Evolutionary conservation across 2,113 vertebrate genomes (phyloP), one percentile per base, ranked within the genome.

Genomic region (Chaetodon auriga): DNA sequence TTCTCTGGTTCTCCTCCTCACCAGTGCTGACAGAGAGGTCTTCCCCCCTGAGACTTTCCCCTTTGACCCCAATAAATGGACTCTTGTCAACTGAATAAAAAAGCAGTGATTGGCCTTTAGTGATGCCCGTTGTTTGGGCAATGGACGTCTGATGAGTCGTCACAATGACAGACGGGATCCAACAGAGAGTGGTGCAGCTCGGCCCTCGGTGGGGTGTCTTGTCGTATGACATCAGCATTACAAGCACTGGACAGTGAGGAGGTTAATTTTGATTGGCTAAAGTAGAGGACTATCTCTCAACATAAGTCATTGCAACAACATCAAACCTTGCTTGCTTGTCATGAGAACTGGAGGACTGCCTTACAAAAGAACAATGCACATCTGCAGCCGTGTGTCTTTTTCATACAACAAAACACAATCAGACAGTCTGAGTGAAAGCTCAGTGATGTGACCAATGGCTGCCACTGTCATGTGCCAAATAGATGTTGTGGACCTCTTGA

Each of bases 1-100:
- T 88, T 86, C 57, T 76, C 57, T 81, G 80, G 66, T 75, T 68
- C 66, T 91, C 78, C 68, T 86, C 78, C 81, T 88, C 86, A 68
- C 79, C 68, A 89, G 80, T 90, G 83, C 90, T 49, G 68, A 51
- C 68, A 66, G 62, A 77, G 85, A 91, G 91, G 90, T 93, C 89
- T 77, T 81, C 81, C 86, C 91, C 92, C 87, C 73, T 65, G 81
- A 92, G 87, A 92, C 86, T 85, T 94, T 89, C 89, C 90, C 92
- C 89, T 94, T 93, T 95, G 94, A 95, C 95, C 93, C 87, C 86
- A 87, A 92, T 84, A 89, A 94, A 95, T 92, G 87, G 89, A 94
- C 91, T 93, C 89, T 88, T 93, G 92, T 92, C 90, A 81, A 72
- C 66, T 87, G 79, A 88, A 90, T 92, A 81, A 89, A 87, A 86